Conservation (phyloP, 2,888 invertebrate genomes). For the Oxyteleia sp. region DNA sequence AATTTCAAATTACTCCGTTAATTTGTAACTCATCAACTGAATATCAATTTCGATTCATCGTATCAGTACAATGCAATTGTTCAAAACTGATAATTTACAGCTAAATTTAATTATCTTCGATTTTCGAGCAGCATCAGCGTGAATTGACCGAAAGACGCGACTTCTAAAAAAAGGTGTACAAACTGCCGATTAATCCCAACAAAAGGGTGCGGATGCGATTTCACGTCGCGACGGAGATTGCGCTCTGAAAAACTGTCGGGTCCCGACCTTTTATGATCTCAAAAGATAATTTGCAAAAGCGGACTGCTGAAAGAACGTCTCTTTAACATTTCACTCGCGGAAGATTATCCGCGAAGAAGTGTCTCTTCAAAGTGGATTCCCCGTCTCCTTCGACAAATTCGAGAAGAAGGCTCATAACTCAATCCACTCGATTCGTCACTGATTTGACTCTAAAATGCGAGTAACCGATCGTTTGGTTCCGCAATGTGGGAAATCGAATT, state of each 20-base stretch:
- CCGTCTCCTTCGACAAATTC: conserved; percentile 15
- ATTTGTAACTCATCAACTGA: too few species aligned
- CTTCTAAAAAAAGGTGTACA: conserved; percentile 22
- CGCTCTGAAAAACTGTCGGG: conserved; percentile 29
- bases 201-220: conserved; percentile 21
- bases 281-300: conserved; percentile 44
- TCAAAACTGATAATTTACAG: too few species aligned
- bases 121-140: background rate
- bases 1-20: too few species aligned
- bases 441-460: conserved; percentile 67
- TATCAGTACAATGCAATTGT: too few species aligned
- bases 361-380: conserved; percentile 47
- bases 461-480: conserved; percentile 53
- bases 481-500: conserved; percentile 43
- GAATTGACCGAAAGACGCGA: conserved; percentile 1
- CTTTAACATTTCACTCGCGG: conserved; percentile 50
- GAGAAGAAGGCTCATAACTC: conserved; percentile 52
- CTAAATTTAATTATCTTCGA: background rate
- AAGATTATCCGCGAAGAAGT: conserved; percentile 59
- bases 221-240: conserved; percentile 7
- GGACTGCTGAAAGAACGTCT: conserved; percentile 37
- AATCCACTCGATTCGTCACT: conserved; percentile 58
- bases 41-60: too few species aligned
- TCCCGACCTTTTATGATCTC: conserved; percentile 7
- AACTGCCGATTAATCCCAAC: conserved; percentile 30